phyloP scores from a whole-genome alignment of 53 echinoderm and acorn worm genomes.

The Luidia sarsii region DNA sequence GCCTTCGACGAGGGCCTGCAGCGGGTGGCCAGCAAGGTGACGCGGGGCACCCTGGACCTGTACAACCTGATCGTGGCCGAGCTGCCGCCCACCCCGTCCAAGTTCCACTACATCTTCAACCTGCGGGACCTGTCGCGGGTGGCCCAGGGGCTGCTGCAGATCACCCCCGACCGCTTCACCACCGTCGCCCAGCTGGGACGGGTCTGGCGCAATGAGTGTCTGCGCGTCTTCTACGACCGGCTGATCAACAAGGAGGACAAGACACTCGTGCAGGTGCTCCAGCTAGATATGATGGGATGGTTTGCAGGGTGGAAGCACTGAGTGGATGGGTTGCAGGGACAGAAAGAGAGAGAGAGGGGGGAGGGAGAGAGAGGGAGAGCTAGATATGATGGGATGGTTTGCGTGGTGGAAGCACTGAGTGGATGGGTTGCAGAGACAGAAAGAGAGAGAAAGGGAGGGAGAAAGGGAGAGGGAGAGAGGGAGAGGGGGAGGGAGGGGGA shows the following conservation, averaged over 20 bases:
- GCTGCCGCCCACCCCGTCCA: slow-evolving; percentile 94
- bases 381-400: too few species aligned
- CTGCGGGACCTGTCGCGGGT: slow-evolving; percentile 93
- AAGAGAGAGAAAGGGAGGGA: too few species aligned
- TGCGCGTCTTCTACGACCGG: slow-evolving; percentile 92
- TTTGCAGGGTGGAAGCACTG: too few species aligned
- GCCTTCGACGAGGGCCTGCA: slow-evolving; percentile 89
- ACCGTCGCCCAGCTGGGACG: slow-evolving; percentile 60
- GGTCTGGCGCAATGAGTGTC: slow-evolving; percentile 92
- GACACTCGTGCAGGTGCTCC: slow-evolving; percentile 70
- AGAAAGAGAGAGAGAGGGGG: too few species aligned
- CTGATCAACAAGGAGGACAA: slow-evolving; percentile 93
- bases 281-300: too few species aligned
- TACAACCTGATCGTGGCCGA: slow-evolving; percentile 82
- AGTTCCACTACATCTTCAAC: slow-evolving; percentile 99
- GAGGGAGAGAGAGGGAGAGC: too few species aligned
- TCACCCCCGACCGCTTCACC: slow-evolving; percentile 94
- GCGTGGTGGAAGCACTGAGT: too few species aligned
- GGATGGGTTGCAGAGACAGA: too few species aligned
- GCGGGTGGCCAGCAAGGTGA: slow-evolving; percentile 69
- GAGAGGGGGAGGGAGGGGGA: too few species aligned
- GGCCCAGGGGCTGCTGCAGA: slow-evolving; percentile 83
- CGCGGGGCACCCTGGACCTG: slow-evolving; percentile 74
- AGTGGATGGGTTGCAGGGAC: too few species aligned
- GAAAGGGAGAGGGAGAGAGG: too few species aligned